phyloP scores from a whole-genome alignment of 2,797 vertebrate species.

The Crax fasciolata region DNA sequence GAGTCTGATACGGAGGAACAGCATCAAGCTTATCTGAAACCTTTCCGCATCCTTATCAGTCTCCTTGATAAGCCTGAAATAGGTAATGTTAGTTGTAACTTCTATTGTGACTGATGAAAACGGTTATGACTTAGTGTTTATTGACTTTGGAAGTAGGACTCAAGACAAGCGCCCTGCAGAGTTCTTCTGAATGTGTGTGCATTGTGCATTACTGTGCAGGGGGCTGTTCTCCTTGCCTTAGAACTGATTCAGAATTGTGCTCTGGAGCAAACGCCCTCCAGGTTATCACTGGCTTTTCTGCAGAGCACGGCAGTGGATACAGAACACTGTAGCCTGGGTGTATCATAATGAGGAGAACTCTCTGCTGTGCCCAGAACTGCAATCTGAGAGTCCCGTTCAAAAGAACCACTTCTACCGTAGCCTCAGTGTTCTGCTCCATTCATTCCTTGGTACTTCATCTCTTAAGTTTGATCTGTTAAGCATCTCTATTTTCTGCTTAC shows the following conservation, averaged over 20 bases:
- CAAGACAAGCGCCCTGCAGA: not conserved
- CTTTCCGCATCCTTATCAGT: constrained; percentile 95
- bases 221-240: not conserved
- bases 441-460: fast-evolving
- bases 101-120: not conserved
- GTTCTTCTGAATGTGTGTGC: not conserved
- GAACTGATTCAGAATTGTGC: not conserved
- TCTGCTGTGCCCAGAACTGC: not conserved
- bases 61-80: constrained; percentile 97
- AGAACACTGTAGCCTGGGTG: not conserved
- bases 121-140: not conserved
- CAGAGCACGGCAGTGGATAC: not conserved
- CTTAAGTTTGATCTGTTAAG: not conserved
- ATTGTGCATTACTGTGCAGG: fast-evolving
- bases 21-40: constrained; percentile 88
- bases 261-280: not conserved
- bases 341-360: not conserved
- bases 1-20: constrained; percentile 86
- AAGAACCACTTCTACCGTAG: not conserved
- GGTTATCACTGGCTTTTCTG: not conserved
- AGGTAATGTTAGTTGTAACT: constrained; percentile 79
- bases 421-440: fast-evolving
- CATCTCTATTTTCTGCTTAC: not conserved
- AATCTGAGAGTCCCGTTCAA: not conserved
- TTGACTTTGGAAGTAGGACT: not conserved